phyloP scores from a whole-genome alignment of 2,888 invertebrate genomes.

The Siphlonurus alternatus region DNA sequence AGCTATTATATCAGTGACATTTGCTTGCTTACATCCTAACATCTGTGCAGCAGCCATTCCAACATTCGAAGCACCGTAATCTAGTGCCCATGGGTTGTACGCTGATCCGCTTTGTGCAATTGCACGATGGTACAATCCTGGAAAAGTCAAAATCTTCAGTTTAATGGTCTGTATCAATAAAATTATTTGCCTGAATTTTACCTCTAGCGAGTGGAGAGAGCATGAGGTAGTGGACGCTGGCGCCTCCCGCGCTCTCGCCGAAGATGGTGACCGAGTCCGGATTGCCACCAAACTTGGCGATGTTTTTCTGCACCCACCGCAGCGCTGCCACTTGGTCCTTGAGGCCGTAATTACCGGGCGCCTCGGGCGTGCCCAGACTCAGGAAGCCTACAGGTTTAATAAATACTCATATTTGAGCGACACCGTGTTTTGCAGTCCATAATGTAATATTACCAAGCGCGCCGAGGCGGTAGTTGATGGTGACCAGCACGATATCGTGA shows the following conservation, averaged over 20 bases:
- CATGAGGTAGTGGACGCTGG: background rate
- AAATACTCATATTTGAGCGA: background rate
- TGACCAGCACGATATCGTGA: slow-evolving; percentile 7
- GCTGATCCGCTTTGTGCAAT: background rate
- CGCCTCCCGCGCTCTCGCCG: background rate
- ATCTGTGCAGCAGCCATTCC: background rate
- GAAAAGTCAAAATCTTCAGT: background rate
- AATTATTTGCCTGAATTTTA: too few species aligned
- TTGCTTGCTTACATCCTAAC: background rate
- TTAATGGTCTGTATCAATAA: too few species aligned
- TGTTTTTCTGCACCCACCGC: background rate
- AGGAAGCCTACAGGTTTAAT: background rate
- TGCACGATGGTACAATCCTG: background rate
- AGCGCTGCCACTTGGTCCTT: background rate
- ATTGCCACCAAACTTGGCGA: background rate
- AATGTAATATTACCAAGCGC: slow-evolving; percentile 2
- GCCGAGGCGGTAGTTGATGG: slow-evolving; percentile 7
- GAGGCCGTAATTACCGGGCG: background rate
- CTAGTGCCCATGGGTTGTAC: background rate
- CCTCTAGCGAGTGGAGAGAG: background rate
- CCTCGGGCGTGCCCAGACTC: background rate
- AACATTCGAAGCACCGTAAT: background rate
- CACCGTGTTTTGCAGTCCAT: too few species aligned
- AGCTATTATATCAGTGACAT: background rate
- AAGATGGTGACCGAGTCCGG: background rate